These are phyloP conservation scores for Heteronetta atricapilla DNA, from an alignment of 2,113 vertebrate species.

Conservation along the genomic window DNA sequence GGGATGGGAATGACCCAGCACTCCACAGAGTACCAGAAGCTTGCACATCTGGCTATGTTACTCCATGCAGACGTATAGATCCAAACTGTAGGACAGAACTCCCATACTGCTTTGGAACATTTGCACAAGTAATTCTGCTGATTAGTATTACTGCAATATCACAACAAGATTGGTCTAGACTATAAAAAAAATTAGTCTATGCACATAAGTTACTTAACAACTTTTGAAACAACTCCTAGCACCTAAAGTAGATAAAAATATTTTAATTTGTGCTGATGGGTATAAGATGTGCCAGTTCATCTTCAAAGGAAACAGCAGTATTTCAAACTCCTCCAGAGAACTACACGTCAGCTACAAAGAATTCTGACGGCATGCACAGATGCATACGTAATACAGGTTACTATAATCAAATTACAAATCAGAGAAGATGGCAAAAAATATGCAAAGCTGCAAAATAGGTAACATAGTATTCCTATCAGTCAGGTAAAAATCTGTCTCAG, in stretches of 20 bases:
- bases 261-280: not conserved
- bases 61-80: not conserved
- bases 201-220: not conserved
- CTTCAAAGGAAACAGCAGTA: not conserved
- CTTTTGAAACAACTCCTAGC: not conserved
- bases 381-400: not conserved
- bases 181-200: not conserved
- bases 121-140: not conserved
- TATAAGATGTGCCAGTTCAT: not conserved
- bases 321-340: not conserved
- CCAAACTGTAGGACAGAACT: not conserved
- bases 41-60: not conserved
- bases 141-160: not conserved
- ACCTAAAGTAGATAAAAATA: not conserved
- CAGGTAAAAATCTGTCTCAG: not conserved
- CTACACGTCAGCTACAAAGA: not conserved
- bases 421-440: not conserved
- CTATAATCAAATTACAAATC: not conserved
- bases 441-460: not conserved
- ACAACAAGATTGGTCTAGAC: not conserved
- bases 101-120: not conserved
- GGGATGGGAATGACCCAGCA: not conserved
- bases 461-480: not conserved
- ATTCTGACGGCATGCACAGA: not conserved
- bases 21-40: not conserved